Evolutionary conservation across 2,888 invertebrate species (phyloP).

Genomic region (Ornithoptera alexandrae): DNA sequence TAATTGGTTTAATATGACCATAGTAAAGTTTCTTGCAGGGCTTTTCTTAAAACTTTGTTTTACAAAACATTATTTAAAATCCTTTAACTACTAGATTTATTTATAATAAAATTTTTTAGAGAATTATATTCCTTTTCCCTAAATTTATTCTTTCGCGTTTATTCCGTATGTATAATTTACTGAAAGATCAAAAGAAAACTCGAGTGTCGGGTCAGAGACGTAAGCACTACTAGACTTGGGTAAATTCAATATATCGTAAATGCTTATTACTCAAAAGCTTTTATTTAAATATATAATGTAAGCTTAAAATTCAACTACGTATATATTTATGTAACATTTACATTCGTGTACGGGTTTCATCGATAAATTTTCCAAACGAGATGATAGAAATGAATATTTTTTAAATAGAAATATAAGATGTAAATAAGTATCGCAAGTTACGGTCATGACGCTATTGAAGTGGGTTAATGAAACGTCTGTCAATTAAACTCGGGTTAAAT

Average conservation of each 20-base stretch:
- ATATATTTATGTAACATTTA: background rate
- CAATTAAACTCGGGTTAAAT: conserved; percentile 59
- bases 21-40: too few relatives aligned
- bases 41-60: too few relatives aligned
- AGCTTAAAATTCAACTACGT: background rate
- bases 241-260: background rate
- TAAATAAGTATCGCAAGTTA: background rate
- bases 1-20: too few relatives aligned
- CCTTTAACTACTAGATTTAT: too few relatives aligned
- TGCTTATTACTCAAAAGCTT: background rate
- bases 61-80: too few relatives aligned
- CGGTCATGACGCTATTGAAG: conserved; percentile 38
- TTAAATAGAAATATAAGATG: background rate
- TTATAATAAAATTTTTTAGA: too few relatives aligned
- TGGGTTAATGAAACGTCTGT: conserved; percentile 77
- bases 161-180: background rate
- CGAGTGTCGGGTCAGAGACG: background rate
- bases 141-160: background rate
- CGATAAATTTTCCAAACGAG: background rate
- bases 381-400: background rate
- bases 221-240: background rate
- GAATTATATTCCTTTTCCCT: background rate
- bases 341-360: too few relatives aligned
- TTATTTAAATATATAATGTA: background rate
- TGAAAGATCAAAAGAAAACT: background rate